Percentiles rank a stretch among this genome's conserved stretches.
phyloP scores from a whole-genome alignment of 2,888 invertebrate species.

The Troides helena region DNA sequence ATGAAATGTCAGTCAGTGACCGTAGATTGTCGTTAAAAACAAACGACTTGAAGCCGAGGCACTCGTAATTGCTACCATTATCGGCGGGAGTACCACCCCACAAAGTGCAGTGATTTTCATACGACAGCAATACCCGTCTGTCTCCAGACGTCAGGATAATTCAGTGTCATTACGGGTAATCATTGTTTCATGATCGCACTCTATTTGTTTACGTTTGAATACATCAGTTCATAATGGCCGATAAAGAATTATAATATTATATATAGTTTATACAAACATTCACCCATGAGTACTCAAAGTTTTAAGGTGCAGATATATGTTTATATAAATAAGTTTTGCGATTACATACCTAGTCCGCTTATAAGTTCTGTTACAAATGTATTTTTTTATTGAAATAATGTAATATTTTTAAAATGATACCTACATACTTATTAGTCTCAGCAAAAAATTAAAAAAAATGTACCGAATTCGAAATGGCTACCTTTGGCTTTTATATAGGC shows the following conservation, averaged over 20 bases:
- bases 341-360: too few relatives aligned
- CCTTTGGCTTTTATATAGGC: too few relatives aligned
- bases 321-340: too few relatives aligned
- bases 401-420: too few relatives aligned
- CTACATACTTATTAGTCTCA: too few relatives aligned
- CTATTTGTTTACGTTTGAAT: constrained; percentile 33
- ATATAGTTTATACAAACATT: background rate
- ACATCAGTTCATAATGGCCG: background rate
- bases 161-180: constrained; percentile 42
- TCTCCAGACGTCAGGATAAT: constrained; percentile 45
- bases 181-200: constrained; percentile 37
- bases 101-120: constrained; percentile 56
- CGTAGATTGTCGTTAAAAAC: constrained; percentile 28
- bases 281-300: too few relatives aligned
- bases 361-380: too few relatives aligned
- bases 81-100: constrained; percentile 45
- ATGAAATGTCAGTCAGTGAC: constrained; percentile 8
- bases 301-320: too few relatives aligned
- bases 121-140: constrained; percentile 46
- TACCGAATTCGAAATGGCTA: too few relatives aligned
- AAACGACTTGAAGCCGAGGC: constrained; percentile 29
- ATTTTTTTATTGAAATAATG: too few relatives aligned
- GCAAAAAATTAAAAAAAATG: too few relatives aligned
- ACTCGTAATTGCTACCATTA: constrained; percentile 40
- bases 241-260: background rate